A percentile compares a stretch with the other conserved stretches of the same genome.
These are phyloP conservation scores for Anthrax anthrax DNA, from an alignment of 2,888 invertebrate species.

Conservation along the genomic window DNA sequence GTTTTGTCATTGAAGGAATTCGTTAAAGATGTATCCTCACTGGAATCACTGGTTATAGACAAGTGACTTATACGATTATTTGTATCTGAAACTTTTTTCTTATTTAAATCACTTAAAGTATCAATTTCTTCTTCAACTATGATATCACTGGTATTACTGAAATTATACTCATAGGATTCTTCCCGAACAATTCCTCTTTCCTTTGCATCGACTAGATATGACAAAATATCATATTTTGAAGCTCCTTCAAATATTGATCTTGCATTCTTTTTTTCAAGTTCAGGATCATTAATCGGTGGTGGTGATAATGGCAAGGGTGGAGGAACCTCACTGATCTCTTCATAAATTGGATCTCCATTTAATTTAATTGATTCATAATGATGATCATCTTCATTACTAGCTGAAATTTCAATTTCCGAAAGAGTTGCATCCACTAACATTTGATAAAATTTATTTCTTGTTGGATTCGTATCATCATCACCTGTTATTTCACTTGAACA, in stretches of 20 bases:
- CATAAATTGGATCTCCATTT: slow-evolving; percentile 58
- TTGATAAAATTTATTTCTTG: slow-evolving; percentile 58
- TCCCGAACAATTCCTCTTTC: slow-evolving; percentile 57
- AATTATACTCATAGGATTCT: slow-evolving; percentile 52
- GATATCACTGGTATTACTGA: slow-evolving; percentile 39
- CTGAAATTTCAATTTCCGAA: slow-evolving; percentile 50
- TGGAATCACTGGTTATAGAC: slow-evolving; percentile 71
- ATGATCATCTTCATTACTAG: slow-evolving; percentile 52
- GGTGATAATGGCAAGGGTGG: slow-evolving; percentile 66
- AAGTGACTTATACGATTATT: slow-evolving; percentile 61
- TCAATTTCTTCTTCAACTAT: slow-evolving; percentile 42
- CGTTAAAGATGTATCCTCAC: slow-evolving; percentile 63
- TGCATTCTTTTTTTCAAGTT: slow-evolving; percentile 56
- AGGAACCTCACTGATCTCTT: slow-evolving; percentile 60
- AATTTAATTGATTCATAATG: slow-evolving; percentile 59
- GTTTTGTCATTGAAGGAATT: slow-evolving; percentile 42
- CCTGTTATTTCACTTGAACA: slow-evolving; percentile 49
- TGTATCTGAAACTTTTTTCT: slow-evolving; percentile 36
- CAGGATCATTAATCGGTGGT: slow-evolving; percentile 54
- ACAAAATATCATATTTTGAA: slow-evolving; percentile 79
- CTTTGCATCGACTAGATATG: slow-evolving; percentile 77
- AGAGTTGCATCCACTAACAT: slow-evolving; percentile 54
- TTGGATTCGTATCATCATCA: slow-evolving; percentile 48
- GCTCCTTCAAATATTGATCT: slow-evolving; percentile 63
- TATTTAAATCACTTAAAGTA: slow-evolving; percentile 41